Evolutionary conservation across 2,888 invertebrate genomes (phyloP).

Genomic region (Drepana falcataria): DNA sequence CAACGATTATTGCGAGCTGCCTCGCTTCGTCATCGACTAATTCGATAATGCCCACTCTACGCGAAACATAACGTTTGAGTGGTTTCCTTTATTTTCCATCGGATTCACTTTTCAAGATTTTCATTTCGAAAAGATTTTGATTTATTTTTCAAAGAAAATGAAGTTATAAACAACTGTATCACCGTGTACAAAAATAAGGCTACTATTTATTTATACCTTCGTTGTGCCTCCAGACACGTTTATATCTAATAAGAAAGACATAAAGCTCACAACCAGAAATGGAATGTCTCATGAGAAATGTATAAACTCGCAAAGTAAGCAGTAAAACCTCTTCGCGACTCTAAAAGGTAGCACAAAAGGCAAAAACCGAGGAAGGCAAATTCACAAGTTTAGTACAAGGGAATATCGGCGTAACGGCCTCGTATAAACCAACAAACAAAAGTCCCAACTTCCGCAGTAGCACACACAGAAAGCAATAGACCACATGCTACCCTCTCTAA

Average conservation of each 20-base stretch:
- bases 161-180: conserved; percentile 20
- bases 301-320: conserved; percentile 49
- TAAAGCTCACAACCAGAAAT: conserved; percentile 49
- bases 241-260: conserved; percentile 54
- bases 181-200: conserved; percentile 1
- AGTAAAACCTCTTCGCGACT: conserved; percentile 46
- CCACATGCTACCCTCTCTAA: conserved; percentile 59
- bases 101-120: conserved; percentile 20
- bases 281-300: conserved; percentile 46
- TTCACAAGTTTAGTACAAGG: conserved; percentile 39
- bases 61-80: conserved; percentile 52
- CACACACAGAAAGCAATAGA: conserved; percentile 48
- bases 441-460: conserved; percentile 58
- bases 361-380: conserved; percentile 40
- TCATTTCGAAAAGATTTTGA: conserved; percentile 17
- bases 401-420: conserved; percentile 31
- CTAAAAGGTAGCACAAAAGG: conserved; percentile 39
- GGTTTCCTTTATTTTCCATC: conserved; percentile 33
- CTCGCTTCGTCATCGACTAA: conserved; percentile 57
- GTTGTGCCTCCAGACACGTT: conserved; percentile 36
- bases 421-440: conserved; percentile 44
- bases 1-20: conserved; percentile 57
- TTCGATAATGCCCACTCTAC: conserved; percentile 62
- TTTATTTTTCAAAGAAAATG: conserved; percentile 20
- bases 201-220: conserved; percentile 36